Evolutionary conservation across 23 tunicate species (phyloP).

Genomic region (Phallusia fumigata): DNA sequence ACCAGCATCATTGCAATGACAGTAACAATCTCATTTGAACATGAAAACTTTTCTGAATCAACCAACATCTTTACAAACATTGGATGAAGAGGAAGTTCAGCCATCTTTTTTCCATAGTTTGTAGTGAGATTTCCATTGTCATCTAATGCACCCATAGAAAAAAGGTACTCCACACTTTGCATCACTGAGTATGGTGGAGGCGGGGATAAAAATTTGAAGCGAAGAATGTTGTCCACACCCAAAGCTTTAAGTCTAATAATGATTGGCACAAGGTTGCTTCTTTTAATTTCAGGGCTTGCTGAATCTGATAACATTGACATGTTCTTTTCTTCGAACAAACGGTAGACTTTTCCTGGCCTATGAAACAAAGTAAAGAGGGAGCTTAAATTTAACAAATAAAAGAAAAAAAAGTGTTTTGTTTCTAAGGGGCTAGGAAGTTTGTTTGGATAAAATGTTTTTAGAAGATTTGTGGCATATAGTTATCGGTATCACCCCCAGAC

Average conservation of each 20-base stretch:
- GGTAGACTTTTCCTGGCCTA: conserved; percentile 72
- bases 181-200: conserved; percentile 92
- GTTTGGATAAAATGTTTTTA: too few species aligned
- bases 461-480: too few species aligned
- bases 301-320: conserved; percentile 27
- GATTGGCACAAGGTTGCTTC: conserved; percentile 56
- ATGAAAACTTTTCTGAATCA: conserved; percentile 58
- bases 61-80: conserved; percentile 80
- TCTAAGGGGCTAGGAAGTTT: too few species aligned
- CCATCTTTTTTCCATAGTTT: conserved; percentile 62
- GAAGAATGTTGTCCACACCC: conserved; percentile 84
- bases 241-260: conserved; percentile 73
- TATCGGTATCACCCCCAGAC: too few species aligned
- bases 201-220: conserved; percentile 79
- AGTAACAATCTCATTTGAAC: conserved; percentile 74
- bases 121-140: conserved; percentile 50
- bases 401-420: too few species aligned
- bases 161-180: conserved; percentile 64
- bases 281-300: conserved; percentile 87
- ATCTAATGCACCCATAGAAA: conserved; percentile 78
- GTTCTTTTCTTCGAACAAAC: conserved; percentile 70
- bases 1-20: conserved; percentile 78
- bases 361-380: too few species aligned
- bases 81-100: conserved; percentile 89
- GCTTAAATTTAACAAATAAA: background rate